Base-by-base conservation (phyloP, 2,797 vertebrate genomes). In the Oreochromis mossambicus region DNA sequence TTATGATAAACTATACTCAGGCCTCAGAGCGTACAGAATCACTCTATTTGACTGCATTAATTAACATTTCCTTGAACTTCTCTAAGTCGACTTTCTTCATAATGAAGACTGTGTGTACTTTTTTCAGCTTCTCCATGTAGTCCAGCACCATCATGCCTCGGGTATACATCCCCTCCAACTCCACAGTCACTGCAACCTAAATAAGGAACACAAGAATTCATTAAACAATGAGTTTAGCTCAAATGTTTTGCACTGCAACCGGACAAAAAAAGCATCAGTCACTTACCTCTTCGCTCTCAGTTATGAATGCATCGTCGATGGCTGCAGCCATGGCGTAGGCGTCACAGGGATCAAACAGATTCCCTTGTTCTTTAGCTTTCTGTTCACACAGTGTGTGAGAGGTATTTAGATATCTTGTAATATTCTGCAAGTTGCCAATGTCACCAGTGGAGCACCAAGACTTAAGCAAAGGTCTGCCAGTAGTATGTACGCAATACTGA, bases 91-190 rank as follows among this genome's bases (percentile, higher is more conserved):
- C 90, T 7, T 91, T 95, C 77, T 91, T 95, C 75, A 97, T 90
- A 79, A 97, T 77, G 77, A 81, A 34, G 13, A 43, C 94, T 90
- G 96, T 24, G n/a, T n/a, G n/a, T n/a, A n/a, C 82, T 80, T 94
- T 96, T 38, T 94, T 77, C 61, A 96, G 83, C 36, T 83, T 54
- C 0, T 92, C 89, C 55, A 90, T 79, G 17, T 84, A 93, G 84
- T 96, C 96, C 83, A 96, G 78, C 32, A 96, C 92, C 96, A 97
- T 96, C 95, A 96, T 96, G 78, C 94, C 96, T 19, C 95, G 84
- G 13, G 94, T 96, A 78, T 91, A 41, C 6, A 38, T 85, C 7
- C 95, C 95, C 5, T 80, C 51, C 10, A 97, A 55, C 90, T 97
- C 96, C 85, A 96, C 95, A 0, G 89, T 94, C 15, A 96, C 94